Conservation (phyloP, 2,888 invertebrate genomes). For the Aporophyla lueneburgensis region DNA sequence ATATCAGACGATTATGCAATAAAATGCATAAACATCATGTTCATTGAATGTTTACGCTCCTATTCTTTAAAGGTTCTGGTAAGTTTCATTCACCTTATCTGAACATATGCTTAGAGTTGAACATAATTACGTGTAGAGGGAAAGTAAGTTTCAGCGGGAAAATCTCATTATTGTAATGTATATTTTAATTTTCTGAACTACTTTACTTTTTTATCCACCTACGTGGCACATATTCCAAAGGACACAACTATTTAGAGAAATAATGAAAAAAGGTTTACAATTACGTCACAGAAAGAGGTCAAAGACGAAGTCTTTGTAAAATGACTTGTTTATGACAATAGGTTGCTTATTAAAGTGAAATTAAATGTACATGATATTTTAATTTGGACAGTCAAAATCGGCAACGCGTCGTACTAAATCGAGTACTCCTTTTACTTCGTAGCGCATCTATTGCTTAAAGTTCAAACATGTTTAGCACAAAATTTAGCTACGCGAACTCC, state of each 20-base stretch:
- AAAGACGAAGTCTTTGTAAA: background rate
- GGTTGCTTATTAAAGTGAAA: background rate
- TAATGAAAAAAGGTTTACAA: background rate
- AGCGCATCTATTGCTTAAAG: too few species aligned
- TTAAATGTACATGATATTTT: too few species aligned
- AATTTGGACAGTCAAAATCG: too few species aligned
- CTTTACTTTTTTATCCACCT: background rate
- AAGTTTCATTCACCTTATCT: background rate
- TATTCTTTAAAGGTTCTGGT: background rate
- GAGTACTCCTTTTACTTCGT: too few species aligned
- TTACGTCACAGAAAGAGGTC: background rate
- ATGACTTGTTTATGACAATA: background rate
- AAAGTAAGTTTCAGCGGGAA: background rate
- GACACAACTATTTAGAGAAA: background rate
- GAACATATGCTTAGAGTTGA: background rate
- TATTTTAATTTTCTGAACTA: background rate
- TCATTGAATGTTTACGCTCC: slow-evolving; percentile 3
- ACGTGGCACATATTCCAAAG: background rate
- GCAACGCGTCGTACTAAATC: too few species aligned
- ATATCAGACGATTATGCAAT: slow-evolving; percentile 21
- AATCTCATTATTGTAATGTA: background rate
- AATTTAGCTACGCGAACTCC: too few species aligned
- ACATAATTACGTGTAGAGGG: background rate
- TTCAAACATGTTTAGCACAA: too few species aligned
- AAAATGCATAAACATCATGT: slow-evolving; percentile 5